Conservation (phyloP, 2,113 vertebrate genomes). For the Hyla sarda region DNA sequence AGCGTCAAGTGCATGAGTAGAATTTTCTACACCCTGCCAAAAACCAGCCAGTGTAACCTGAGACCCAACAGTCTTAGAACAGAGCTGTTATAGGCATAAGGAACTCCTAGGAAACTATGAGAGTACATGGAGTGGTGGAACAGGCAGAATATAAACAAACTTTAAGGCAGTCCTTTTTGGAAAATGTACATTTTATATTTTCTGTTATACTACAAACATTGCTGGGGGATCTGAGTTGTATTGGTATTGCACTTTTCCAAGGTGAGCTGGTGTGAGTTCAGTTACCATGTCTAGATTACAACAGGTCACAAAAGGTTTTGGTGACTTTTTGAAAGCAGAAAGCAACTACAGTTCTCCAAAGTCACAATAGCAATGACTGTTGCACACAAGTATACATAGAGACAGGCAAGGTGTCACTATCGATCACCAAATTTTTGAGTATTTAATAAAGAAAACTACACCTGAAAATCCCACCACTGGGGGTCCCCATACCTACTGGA, state of each 20-base stretch:
- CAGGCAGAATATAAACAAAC: neutral
- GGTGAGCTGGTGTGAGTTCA: neutral
- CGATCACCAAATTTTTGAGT: too few relatives aligned
- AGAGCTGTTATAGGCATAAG: slow-evolving; percentile 3
- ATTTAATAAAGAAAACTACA: too few relatives aligned
- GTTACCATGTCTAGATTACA: too few relatives aligned
- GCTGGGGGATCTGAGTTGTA: neutral
- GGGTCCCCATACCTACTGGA: too few relatives aligned
- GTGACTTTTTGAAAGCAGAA: too few relatives aligned
- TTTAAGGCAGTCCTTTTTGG: neutral
- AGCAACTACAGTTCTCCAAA: too few relatives aligned
- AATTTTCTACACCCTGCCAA: slow-evolving; percentile 37
- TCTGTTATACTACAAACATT: neutral
- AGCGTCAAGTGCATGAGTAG: slow-evolving; percentile 23
- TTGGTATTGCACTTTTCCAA: neutral
- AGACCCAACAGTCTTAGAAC: too few relatives aligned
- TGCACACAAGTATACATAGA: too few relatives aligned
- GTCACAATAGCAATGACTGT: too few relatives aligned
- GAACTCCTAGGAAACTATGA: neutral
- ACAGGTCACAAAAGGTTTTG: too few relatives aligned
- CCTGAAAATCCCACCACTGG: too few relatives aligned
- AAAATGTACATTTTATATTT: neutral
- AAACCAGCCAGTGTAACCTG: slow-evolving; percentile 47
- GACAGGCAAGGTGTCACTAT: too few relatives aligned
- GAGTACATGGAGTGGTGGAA: neutral